Conservation (phyloP, 2,113 vertebrate species). For the Vimba vimba region DNA sequence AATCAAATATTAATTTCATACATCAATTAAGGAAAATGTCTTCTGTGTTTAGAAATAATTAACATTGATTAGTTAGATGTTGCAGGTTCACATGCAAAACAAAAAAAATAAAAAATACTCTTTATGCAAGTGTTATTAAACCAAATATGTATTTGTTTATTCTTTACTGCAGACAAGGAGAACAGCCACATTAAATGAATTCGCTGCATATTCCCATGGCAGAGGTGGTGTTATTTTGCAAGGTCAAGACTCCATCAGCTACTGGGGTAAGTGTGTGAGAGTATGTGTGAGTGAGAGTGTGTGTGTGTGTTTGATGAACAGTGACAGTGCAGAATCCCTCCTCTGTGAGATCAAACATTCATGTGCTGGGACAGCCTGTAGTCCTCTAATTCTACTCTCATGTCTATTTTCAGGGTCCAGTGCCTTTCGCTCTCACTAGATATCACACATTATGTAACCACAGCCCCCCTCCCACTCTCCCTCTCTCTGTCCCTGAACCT, state of each 20-base stretch:
- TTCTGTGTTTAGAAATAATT: constrained; percentile 24
- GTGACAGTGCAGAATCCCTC: constrained; percentile 44
- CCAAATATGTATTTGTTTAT: background rate
- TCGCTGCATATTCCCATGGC: constrained; percentile 8
- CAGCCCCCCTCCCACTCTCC: constrained; percentile 28
- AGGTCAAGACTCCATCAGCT: constrained; percentile 16
- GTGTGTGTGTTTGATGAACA: constrained; percentile 46
- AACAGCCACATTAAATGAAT: background rate
- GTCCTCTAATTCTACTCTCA: constrained; percentile 66
- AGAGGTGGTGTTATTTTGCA: constrained; percentile 20
- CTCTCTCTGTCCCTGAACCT: constrained; percentile 16
- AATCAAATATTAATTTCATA: constrained; percentile 36
- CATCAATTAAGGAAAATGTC: constrained; percentile 31
- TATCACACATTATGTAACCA: constrained; percentile 77
- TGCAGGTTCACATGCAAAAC: background rate
- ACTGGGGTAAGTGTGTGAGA: constrained; percentile 23
- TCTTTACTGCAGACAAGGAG: background rate
- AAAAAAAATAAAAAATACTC: background rate
- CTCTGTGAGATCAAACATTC: constrained; percentile 76
- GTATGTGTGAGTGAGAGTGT: background rate
- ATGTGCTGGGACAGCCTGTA: constrained; percentile 56
- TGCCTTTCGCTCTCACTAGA: constrained; percentile 71
- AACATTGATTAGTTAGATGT: constrained; percentile 9
- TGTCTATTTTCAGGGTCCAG: constrained; percentile 76
- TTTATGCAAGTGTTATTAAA: background rate